These are phyloP conservation scores for Noturus placidus DNA, from an alignment of 2,113 vertebrate species.

Conservation along the genomic window DNA sequence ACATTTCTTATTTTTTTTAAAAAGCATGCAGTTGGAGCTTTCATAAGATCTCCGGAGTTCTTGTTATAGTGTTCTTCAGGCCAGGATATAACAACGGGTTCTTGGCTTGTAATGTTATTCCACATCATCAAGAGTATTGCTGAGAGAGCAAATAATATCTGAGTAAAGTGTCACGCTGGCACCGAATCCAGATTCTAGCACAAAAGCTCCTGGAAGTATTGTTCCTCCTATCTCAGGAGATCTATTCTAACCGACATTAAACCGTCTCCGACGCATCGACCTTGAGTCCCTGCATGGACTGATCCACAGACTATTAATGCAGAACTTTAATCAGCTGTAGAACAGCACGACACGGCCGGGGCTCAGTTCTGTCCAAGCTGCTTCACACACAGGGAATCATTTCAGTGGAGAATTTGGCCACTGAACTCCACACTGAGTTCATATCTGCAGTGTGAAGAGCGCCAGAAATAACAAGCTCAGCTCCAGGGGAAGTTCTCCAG, in stretches of 20 bases:
- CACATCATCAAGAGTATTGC: not conserved
- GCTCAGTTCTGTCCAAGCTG: slow-evolving; percentile 34
- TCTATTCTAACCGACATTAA: not conserved
- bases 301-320: not conserved
- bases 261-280: not conserved
- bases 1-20: not conserved
- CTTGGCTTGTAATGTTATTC: not conserved
- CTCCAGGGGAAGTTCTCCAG: slow-evolving; percentile 20
- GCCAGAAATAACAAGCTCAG: slow-evolving; percentile 60
- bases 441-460: slow-evolving; percentile 39
- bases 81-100: not conserved
- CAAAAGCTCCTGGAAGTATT: not conserved
- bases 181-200: not conserved
- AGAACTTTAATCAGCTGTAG: slow-evolving; percentile 36
- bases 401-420: slow-evolving; percentile 46
- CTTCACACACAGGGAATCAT: slow-evolving; percentile 46
- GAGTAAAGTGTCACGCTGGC: not conserved
- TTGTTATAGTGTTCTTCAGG: not conserved
- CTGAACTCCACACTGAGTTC: slow-evolving; percentile 16
- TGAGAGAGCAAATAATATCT: not conserved
- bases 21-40: not conserved
- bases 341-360: slow-evolving; percentile 40
- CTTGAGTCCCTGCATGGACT: not conserved
- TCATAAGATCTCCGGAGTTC: not conserved
- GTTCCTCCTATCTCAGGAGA: not conserved